Evolutionary conservation across 2,888 invertebrate species (phyloP).

Genomic region (Ethmia dodecea): DNA sequence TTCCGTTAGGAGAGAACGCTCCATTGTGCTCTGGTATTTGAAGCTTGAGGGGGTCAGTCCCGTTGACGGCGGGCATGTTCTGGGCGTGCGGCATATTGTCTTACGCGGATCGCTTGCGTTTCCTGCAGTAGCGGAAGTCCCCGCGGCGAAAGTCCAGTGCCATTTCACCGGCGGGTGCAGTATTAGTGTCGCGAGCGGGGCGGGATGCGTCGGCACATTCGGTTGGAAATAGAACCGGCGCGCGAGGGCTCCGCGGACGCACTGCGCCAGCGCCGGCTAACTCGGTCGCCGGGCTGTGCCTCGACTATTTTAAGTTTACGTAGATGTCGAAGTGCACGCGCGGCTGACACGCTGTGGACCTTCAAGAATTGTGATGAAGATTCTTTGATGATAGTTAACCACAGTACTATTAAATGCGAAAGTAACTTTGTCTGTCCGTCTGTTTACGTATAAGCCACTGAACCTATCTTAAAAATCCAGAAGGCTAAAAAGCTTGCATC

Average conservation of each 20-base stretch:
- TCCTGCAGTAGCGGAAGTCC: slow-evolving; percentile 63
- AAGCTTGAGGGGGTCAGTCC: slow-evolving; percentile 42
- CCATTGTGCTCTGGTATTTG: slow-evolving; percentile 53
- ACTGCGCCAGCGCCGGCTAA: slow-evolving; percentile 60
- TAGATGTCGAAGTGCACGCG: slow-evolving; percentile 73
- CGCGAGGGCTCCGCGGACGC: slow-evolving; percentile 67
- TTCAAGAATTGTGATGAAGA: slow-evolving; percentile 44
- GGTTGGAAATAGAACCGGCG: slow-evolving; percentile 74
- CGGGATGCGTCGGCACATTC: slow-evolving; percentile 63
- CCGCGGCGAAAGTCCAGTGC: slow-evolving; percentile 65
- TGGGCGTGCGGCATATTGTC: slow-evolving; percentile 56
- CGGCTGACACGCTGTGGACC: slow-evolving; percentile 57
- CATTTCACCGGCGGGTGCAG: slow-evolving; percentile 65
- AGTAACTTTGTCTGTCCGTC: too few relatives aligned
- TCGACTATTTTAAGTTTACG: slow-evolving; percentile 74
- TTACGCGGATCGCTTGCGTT: slow-evolving; percentile 50
- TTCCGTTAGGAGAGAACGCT: slow-evolving; percentile 33
- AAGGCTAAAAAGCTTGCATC: too few relatives aligned
- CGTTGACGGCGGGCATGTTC: slow-evolving; percentile 29
- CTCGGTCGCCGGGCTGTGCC: slow-evolving; percentile 73
- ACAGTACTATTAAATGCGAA: too few relatives aligned
- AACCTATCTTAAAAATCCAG: too few relatives aligned
- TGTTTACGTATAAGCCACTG: too few relatives aligned
- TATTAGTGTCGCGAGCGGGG: slow-evolving; percentile 58
- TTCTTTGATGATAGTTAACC: too few relatives aligned